Base-by-base conservation (phyloP, 2,113 vertebrate species). In the Rhagologus leucostigma region DNA sequence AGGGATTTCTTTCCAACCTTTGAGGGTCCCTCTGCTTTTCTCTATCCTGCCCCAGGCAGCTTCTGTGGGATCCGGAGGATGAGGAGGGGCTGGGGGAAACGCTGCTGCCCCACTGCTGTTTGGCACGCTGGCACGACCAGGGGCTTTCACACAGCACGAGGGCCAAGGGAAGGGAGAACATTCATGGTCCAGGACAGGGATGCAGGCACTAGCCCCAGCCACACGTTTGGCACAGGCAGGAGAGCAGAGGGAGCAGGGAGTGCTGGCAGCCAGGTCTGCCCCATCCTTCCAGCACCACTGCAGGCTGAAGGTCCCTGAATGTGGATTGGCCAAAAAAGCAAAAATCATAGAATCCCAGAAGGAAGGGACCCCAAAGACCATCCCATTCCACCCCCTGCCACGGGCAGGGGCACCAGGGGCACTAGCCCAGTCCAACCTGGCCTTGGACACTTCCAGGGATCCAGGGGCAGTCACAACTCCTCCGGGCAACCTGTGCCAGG, bases 341-440 rank as follows among this genome's bases (percentile, higher is more conserved):
- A 68, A 76, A 89, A 47, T 35, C 53, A n/a, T 4, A 5, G 46
- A 68, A 14, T n/a, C 11, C 30, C 30, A 41, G 39, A 76, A n/a
- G 41, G 29, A 55, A 55, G 10, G 6, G 14, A 76, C 12, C 14
- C 55, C 30, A 49, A 53, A 69, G 20, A 15, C 4, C n/a, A 32
- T 19, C n/a, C 30, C 24, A 7, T 60, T 55, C 30, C 47, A 39
- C 2, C 4, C 19, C 39, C 23, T 89, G 52, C 46, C 39, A 16
- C 5, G 47, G 9, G 29, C 63, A 83, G 26, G 21, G 32, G 3
- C 79, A 56, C 6, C 18, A 42, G 42, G 42, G 42, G 42, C 63
- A 37, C 42, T 16, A 0, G 4, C 27, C 16, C 23, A 0, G 0
- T 44, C 70, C 70, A 76, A 0, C 17, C 70, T 11, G 17, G 47